Evolutionary conservation across 2,113 vertebrate genomes (phyloP).

Genomic region (Erinaceus europaeus): DNA sequence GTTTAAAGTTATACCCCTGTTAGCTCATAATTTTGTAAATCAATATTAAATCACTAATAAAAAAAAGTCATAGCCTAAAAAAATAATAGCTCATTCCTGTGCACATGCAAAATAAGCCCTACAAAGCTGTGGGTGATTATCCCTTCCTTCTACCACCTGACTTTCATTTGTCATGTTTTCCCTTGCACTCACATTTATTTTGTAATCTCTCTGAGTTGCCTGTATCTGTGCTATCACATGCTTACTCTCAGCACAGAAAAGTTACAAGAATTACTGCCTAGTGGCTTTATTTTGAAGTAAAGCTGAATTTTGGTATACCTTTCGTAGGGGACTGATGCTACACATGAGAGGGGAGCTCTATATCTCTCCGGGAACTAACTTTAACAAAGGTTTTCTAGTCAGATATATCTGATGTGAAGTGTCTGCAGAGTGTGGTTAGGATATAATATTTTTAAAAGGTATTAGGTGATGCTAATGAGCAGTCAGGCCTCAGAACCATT

Average conservation of each 20-base stretch:
- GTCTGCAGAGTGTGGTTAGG: neutral
- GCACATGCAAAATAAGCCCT: neutral
- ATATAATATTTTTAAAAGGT: neutral
- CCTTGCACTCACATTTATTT: neutral
- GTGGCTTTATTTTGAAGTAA: neutral
- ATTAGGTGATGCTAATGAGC: neutral
- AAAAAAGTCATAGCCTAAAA: too few relatives aligned
- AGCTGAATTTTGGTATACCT: neutral
- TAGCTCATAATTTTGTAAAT: too few relatives aligned
- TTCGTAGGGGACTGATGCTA: neutral
- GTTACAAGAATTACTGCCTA: neutral
- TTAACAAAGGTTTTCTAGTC: neutral
- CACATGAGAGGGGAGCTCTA: fast-evolving
- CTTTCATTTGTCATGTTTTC: constrained; percentile 24
- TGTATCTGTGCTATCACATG: neutral
- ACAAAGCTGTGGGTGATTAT: neutral
- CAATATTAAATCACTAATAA: too few relatives aligned
- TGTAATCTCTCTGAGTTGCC: neutral
- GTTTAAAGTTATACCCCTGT: too few relatives aligned
- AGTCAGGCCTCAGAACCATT: neutral
- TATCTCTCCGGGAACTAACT: neutral
- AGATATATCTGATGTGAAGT: neutral
- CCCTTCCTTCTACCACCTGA: neutral
- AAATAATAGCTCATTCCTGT: constrained; percentile 35
- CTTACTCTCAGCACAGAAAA: neutral